These are phyloP conservation scores for Nesometra sesokonis DNA, from an alignment of 35 echinoderm and acorn worm species.

Conservation along the genomic window DNA sequence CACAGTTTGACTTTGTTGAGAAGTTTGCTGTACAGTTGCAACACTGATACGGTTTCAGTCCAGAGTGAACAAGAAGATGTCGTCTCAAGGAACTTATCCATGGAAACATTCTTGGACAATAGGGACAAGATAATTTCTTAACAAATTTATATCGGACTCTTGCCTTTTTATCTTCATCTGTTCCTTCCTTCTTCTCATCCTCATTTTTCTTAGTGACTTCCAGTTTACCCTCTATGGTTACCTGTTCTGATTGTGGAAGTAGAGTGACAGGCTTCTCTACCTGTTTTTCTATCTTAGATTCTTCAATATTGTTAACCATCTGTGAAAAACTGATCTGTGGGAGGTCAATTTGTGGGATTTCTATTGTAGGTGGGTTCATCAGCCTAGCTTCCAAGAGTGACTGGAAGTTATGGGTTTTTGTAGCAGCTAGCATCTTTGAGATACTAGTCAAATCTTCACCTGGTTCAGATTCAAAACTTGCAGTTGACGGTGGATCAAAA, in stretches of 20 bases:
- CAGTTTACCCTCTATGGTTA: neutral
- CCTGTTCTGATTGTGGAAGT: neutral
- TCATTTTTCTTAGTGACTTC: neutral
- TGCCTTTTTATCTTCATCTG: neutral
- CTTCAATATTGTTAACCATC: neutral
- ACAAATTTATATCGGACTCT: slow-evolving; percentile 41
- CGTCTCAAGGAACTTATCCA: slow-evolving; percentile 91
- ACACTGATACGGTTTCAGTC: slow-evolving; percentile 91
- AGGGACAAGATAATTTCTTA: slow-evolving; percentile 74
- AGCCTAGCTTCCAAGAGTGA: slow-evolving; percentile 15
- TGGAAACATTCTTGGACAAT: slow-evolving; percentile 81
- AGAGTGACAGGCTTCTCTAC: neutral
- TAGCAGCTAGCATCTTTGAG: slow-evolving; percentile 82
- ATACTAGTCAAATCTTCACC: slow-evolving; percentile 80
- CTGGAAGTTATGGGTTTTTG: slow-evolving; percentile 73
- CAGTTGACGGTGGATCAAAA: neutral
- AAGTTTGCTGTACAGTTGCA: slow-evolving; percentile 79
- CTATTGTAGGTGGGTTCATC: neutral
- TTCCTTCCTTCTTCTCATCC: neutral
- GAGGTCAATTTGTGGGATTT: neutral
- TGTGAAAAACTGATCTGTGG: neutral
- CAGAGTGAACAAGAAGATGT: slow-evolving; percentile 88
- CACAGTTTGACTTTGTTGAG: slow-evolving; percentile 97
- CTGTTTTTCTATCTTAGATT: neutral
- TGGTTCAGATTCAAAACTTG: slow-evolving; percentile 47